Percentiles rank a stretch among this genome's conserved stretches.
These are phyloP conservation scores for Phaonia tiefii DNA, from an alignment of 2,888 invertebrate species.

Conservation along the genomic window DNA sequence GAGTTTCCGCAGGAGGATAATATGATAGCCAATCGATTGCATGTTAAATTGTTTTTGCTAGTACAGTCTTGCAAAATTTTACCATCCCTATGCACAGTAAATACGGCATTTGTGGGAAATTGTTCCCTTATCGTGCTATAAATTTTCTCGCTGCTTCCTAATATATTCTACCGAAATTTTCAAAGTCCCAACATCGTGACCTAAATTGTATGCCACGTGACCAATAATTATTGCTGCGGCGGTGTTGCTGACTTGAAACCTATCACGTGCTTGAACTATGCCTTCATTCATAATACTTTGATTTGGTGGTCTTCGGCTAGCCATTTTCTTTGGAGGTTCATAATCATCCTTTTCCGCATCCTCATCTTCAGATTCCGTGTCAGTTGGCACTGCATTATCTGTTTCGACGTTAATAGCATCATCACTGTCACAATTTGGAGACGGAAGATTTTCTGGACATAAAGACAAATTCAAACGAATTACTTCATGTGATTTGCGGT, in stretches of 20 bases:
- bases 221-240: slow-evolving; percentile 2
- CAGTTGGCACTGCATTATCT: too few relatives aligned
- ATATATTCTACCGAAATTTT: background rate
- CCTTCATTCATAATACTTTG: too few relatives aligned
- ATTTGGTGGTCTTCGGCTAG: too few relatives aligned
- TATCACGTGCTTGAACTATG: background rate
- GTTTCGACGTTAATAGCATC: too few relatives aligned
- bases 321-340: too few relatives aligned
- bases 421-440: too few relatives aligned
- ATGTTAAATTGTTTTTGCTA: background rate
- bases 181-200: too few relatives aligned
- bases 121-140: background rate
- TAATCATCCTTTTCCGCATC: too few relatives aligned
- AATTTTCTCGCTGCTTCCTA: background rate
- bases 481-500: too few relatives aligned
- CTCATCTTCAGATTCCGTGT: too few relatives aligned
- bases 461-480: too few relatives aligned
- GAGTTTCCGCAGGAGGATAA: background rate
- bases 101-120: background rate
- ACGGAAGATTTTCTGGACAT: too few relatives aligned
- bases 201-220: slow-evolving; percentile 2
- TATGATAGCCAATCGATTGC: background rate
- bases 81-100: background rate
- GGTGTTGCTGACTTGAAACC: background rate
- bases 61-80: background rate